Base-by-base conservation (phyloP, 2,888 invertebrate species). In the Eutolmus rufibarbis region DNA sequence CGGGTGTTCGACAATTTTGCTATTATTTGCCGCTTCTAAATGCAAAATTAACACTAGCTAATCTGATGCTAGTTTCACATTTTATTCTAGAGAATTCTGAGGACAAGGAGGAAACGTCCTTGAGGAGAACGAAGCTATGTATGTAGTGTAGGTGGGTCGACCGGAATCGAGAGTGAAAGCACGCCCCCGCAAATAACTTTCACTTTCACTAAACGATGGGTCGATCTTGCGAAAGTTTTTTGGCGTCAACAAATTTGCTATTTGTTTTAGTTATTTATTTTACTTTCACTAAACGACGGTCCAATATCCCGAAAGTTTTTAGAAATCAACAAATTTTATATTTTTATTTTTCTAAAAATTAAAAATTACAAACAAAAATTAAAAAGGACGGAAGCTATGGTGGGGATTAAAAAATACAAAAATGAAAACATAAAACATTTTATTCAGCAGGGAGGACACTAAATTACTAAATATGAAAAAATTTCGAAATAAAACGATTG, bases 401-500 rank as follows among this genome's bases (percentile, higher is more conserved):
- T 8, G 0, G 28, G 66, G 23, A 23, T 23, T 46, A 28, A 66
- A 66, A 51, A 78, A 40, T 19, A 31, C 46, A 14, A 56, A 79
- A 79, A 79, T 51, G 28, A 79, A 79, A 79, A 46, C 19, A 46
- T 51, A 56, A 51, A 79, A 28, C n/a, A 14, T n/a, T 79, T 79
- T 79, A 79, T 79, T 79, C 9, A 28, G 12, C 79, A 79, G 51
- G 28, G 28, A 51, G 14, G 9, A 84, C 37, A 66, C 5, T 1
- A 16, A 66, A 66, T 37, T 9, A 57, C 19, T 12, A 88, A 87
- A 90, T 90, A 89, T 89, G 40, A 56, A 82, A 87, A 86, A 57
- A 28, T 78, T 87, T 79, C 87, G 34, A 86, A 85, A 43, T 40
- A 23, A 28, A 66, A 66, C 19, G 12, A 66, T 9, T 16, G 28